phyloP scores from a whole-genome alignment of 2,797 vertebrate species.

The Rallus crepitans region DNA sequence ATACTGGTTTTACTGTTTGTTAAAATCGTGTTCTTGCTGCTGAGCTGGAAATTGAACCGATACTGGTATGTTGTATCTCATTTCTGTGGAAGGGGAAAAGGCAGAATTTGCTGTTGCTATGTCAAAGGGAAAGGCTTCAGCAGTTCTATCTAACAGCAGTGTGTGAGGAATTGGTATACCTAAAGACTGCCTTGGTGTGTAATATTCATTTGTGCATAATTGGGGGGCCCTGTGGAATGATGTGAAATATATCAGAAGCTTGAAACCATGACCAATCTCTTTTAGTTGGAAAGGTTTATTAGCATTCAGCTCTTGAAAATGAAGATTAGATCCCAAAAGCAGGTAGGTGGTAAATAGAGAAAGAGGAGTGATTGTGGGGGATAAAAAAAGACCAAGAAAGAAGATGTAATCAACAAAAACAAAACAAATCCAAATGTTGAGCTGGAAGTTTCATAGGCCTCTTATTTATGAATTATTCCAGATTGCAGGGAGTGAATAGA shows the following conservation, averaged over 20 bases:
- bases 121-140: neutral
- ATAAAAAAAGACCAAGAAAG: too few species aligned
- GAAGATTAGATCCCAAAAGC: neutral
- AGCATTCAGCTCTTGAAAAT: neutral
- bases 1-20: neutral
- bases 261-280: neutral
- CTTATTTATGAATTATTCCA: neutral
- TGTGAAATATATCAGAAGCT: neutral
- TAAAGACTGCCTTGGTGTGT: neutral
- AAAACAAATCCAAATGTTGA: neutral
- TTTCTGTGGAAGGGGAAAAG: neutral
- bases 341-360: neutral
- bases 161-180: neutral
- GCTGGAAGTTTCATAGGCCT: neutral
- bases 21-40: neutral
- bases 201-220: neutral
- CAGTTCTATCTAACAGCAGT: neutral
- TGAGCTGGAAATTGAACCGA: neutral
- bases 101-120: neutral
- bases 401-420: neutral
- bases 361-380: neutral
- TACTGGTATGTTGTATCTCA: neutral
- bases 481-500: neutral
- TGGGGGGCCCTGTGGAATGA: neutral
- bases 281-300: neutral